Base-by-base conservation (phyloP, 2,888 invertebrate species). In the Andrena bicolor region DNA sequence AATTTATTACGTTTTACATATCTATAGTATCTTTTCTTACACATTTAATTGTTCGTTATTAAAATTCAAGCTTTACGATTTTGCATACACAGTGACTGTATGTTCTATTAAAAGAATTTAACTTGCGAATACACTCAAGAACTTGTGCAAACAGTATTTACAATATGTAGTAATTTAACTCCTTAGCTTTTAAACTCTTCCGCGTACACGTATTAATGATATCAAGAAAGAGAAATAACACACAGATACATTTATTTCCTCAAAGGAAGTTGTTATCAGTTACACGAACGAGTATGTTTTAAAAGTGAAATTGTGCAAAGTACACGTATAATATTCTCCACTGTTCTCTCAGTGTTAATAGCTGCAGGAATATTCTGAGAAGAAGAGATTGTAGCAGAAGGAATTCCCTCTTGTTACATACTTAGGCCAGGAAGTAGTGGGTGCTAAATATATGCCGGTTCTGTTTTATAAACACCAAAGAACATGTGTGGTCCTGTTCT, bases 381-480 rank as follows among this genome's bases (percentile, higher is more conserved):
- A 28, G 35, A 20, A 64, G 49, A 53, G 30, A 60, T 41, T 41
- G 23, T 35, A 53, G 32, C 63, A 72, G 13, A 28, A 28, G 71
- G 8, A 61, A 64, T 32, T 68, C 73, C 51, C 56, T 69, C 16
- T 48, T 66, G 10, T 10, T 65, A 26, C 16, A 73, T 16, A 69
- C 30, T 23, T 71, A 32, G 16, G 53, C 35, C 7, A 63, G 35
- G 68, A 80, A 79, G 80, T 71, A 80, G 78, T 74, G 49, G 35
- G 81, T 70, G 90, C 92, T 93, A 93, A 92, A 92, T 92, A 92
- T 93, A 93, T 88, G 85, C 84, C 88, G 74, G 86, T 77, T 89
- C 82, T 90, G 90, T 92, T 91, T 92, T 89, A 91, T 92, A 91
- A 92, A 91, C 91, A 92, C 84, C 75, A 83, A 72, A 78, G 81